Percentiles rank a stretch among this genome's conserved stretches.
Conservation (phyloP, 2,888 invertebrate species). For the Trissoscelio sp. region DNA sequence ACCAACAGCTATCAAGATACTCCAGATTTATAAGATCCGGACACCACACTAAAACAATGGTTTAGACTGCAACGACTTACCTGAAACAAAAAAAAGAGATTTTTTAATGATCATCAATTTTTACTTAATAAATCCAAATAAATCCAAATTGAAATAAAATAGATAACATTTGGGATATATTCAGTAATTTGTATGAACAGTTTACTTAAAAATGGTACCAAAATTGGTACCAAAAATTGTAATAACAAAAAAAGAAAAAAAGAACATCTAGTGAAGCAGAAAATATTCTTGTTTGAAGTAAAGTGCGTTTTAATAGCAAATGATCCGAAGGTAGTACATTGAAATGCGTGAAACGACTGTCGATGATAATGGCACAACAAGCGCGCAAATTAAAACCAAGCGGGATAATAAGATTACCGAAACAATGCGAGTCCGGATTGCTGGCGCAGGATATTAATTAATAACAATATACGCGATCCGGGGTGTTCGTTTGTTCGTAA, state of each 20-base stretch:
- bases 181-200: too few relatives aligned
- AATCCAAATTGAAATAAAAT: too few relatives aligned
- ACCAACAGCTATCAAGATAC: not conserved
- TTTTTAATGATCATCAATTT: too few relatives aligned
- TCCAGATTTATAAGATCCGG: not conserved
- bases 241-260: too few relatives aligned
- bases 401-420: conserved; percentile 35
- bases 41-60: not conserved
- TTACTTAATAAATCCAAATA: too few relatives aligned
- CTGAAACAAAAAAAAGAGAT: not conserved
- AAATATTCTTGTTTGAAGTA: not conserved
- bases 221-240: too few relatives aligned
- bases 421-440: conserved; percentile 22
- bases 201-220: too few relatives aligned
- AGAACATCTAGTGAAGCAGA: conserved; percentile 28
- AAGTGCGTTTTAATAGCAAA: too few relatives aligned
- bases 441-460: conserved; percentile 26
- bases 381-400: conserved; percentile 25
- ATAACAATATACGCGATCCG: conserved; percentile 21
- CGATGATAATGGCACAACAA: conserved; percentile 31
- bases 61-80: not conserved
- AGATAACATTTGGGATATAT: too few relatives aligned
- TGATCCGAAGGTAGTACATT: conserved; percentile 5
- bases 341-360: conserved; percentile 18
- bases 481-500: conserved; percentile 6